Base-by-base conservation (phyloP, 2,797 vertebrate genomes). In the Danio aesculapii region DNA sequence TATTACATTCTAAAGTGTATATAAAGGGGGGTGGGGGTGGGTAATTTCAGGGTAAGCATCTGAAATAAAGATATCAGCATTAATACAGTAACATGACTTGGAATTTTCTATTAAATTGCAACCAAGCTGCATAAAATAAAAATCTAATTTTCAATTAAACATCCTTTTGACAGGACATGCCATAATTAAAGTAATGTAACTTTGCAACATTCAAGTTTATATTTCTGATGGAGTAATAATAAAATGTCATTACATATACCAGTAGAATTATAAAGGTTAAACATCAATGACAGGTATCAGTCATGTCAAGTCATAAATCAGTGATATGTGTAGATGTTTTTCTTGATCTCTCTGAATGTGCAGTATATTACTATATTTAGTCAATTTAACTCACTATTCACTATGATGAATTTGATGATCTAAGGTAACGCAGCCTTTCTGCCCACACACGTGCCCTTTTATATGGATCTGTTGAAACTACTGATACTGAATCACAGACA, bases 381-480 rank as follows among this genome's bases (percentile, higher is more conserved):
- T 55, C 7, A 66, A 72, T 17, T 39, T 13, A 44, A 5, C 64
- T 9, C 11, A 49, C 47, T 10, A 16, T 6, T 64, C 10, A n/a
- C n/a, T 72, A 41, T 69, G 21, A 52, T 70, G 49, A 72, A 8
- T 21, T 43, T 12, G 46, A 71, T 81, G 50, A 8, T 21, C 6
- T 50, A 62, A 13, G 52, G 16, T 17, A 62, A 61, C 30, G 75
- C 62, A 76, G 43, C 6, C 8, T 49, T 43, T 58, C 19, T 64
- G 30, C 59, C 67, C 47, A 57, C 10, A 12, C 66, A 67, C 19
- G 43, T 72, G 44, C 74, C 67, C 9, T 46, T 30, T 43, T 30
- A 77, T 77, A 72, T 9, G 46, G n/a, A 76, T 71, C n/a, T 17
- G 13, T 39, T 82, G 16, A 49, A 12, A 21, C 43, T 77, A 77